These are phyloP conservation scores for Tylochromis polylepis DNA, from an alignment of 2,113 vertebrate species.

Conservation along the genomic window DNA sequence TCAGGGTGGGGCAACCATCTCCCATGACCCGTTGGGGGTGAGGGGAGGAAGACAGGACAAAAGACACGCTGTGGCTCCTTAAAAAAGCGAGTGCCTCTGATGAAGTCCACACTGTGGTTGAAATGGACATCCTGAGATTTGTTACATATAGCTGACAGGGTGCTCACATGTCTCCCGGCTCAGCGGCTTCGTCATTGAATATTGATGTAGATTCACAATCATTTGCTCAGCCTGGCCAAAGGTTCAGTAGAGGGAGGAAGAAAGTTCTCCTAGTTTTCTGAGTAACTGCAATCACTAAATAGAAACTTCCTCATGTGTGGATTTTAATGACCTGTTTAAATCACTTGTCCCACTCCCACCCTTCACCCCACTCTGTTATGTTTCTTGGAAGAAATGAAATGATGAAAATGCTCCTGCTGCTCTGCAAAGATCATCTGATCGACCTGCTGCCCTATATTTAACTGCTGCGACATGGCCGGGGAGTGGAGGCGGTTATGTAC, in stretches of 20 bases:
- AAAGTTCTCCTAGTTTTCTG: not conserved
- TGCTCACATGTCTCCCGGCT: not conserved
- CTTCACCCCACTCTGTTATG: not conserved
- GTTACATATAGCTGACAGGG: not conserved
- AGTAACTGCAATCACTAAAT: not conserved
- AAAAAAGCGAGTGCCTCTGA: not conserved
- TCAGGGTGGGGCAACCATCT: not conserved
- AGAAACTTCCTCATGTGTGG: not conserved
- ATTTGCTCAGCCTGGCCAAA: not conserved
- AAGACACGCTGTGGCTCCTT: not conserved
- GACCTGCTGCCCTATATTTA: conserved; percentile 31
- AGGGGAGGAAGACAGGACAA: not conserved
- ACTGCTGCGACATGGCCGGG: not conserved
- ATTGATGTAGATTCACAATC: not conserved
- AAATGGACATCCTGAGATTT: not conserved
- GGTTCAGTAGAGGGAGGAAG: not conserved
- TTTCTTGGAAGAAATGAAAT: conserved; percentile 35
- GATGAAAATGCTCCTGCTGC: conserved; percentile 10
- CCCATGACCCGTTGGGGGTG: accelerated
- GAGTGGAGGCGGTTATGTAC: not conserved
- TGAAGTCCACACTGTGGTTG: not conserved
- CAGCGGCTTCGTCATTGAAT: not conserved
- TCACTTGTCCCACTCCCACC: not conserved
- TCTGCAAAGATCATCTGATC: conserved; percentile 15
- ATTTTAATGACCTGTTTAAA: conserved; percentile 25